Conservation (phyloP, 2,888 invertebrate genomes). For the Sinodicranocentrus sp. region DNA sequence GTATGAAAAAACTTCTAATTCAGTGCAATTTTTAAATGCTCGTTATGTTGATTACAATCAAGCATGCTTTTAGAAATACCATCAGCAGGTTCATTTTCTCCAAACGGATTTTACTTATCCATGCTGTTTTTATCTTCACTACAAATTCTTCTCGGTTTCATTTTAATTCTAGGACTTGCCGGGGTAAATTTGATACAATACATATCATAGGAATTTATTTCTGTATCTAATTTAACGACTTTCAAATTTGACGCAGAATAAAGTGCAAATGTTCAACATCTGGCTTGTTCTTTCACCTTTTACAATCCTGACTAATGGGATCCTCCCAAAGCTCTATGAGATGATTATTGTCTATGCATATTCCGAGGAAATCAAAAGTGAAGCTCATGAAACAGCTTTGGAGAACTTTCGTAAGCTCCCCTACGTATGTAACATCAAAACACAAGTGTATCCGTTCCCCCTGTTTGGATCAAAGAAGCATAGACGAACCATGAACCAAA, state of each 20-base stretch:
- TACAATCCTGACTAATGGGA: not conserved
- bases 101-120: not conserved
- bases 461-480: constrained; percentile 3
- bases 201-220: not conserved
- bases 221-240: not conserved
- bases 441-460: constrained; percentile 34
- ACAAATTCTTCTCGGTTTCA: constrained; percentile 30
- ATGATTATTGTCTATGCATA: constrained; percentile 57
- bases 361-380: constrained; percentile 32
- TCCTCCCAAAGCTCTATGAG: constrained; percentile 42
- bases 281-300: constrained; percentile 40
- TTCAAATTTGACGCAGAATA: constrained; percentile 17
- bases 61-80: not conserved
- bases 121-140: not conserved
- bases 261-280: constrained; percentile 1
- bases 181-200: constrained; percentile 17
- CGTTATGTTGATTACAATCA: no score
- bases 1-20: not conserved
- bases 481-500: not conserved
- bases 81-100: no score
- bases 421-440: constrained; percentile 40
- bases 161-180: not conserved
- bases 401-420: constrained; percentile 47
- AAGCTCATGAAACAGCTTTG: constrained; percentile 27
- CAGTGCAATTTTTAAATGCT: no score